A percentile compares a stretch with the other conserved stretches of the same genome.
Conservation (phyloP, 30 jellyfish, hydroid and myxozoan species). For the Nemopilema nomurai region DNA sequence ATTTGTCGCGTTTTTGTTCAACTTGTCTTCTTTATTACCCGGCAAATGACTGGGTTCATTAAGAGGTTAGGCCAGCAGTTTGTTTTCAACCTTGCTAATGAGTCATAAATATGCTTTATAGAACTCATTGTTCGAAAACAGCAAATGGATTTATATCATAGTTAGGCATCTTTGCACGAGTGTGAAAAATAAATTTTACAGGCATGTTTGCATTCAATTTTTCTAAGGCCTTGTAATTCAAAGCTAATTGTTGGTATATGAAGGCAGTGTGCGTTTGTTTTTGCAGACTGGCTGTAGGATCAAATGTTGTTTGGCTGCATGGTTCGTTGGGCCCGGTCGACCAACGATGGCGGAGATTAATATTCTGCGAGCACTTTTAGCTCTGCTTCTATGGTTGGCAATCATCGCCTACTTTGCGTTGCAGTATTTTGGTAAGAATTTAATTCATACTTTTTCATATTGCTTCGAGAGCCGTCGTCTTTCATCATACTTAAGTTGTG, state of each 20-base stretch:
- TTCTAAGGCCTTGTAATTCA: not conserved
- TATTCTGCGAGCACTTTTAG: slow-evolving; percentile 14
- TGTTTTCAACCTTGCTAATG: not conserved
- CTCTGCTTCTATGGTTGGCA: slow-evolving; percentile 8
- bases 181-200: too few relatives aligned
- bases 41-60: not conserved
- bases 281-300: not conserved
- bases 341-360: slow-evolving; percentile 31
- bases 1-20: not conserved
- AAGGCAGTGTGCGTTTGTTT: not conserved
- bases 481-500: not conserved
- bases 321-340: slow-evolving; percentile 37
- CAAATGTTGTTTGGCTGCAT: not conserved
- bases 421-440: slow-evolving; percentile 44
- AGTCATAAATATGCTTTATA: not conserved
- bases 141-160: not conserved
- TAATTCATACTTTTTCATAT: too few relatives aligned
- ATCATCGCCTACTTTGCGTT: slow-evolving; percentile 29
- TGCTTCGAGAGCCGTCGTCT: not conserved
- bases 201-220: not conserved
- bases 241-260: not conserved
- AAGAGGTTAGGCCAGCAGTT: not conserved
- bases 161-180: not conserved
- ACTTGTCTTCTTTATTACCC: not conserved
- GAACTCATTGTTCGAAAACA: not conserved